Conservation (phyloP, 1,140 invertebrate species). For the Tyrophagus putrescentiae region DNA sequence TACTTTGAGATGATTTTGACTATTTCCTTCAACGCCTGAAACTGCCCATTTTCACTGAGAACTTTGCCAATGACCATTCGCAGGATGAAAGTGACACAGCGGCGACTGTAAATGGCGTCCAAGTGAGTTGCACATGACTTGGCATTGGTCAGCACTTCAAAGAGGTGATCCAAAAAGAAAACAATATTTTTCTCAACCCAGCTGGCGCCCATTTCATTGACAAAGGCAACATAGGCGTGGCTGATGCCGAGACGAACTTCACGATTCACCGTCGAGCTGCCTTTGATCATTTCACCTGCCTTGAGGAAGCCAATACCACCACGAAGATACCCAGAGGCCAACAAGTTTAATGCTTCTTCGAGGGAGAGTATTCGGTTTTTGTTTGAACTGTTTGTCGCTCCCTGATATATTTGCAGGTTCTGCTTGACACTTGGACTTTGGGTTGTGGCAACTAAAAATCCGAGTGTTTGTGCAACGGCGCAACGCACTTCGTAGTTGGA, state of each 20-base stretch:
- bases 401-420: conserved; percentile 6
- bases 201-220: conserved; percentile 72
- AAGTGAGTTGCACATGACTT: conserved; percentile 86
- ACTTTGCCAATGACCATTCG: conserved; percentile 76
- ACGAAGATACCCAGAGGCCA: conserved; percentile 85
- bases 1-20: conserved; percentile 46
- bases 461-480: conserved; percentile 75
- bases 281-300: conserved; percentile 89
- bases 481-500: conserved; percentile 88
- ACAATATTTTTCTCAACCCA: conserved; percentile 89
- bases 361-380: conserved; percentile 47
- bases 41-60: conserved; percentile 89
- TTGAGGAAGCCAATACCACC: conserved; percentile 90
- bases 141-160: conserved; percentile 74
- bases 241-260: conserved; percentile 91
- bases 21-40: conserved; percentile 79
- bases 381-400: conserved; percentile 28
- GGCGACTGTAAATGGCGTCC: conserved; percentile 90
- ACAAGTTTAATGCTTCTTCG: conserved; percentile 75
- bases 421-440: conserved; percentile 36
- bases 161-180: conserved; percentile 64
- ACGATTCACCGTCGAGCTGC: conserved; percentile 70
- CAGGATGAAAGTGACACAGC: conserved; percentile 91
- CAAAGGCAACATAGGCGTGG: conserved; percentile 80
- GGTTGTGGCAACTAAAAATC: conserved; percentile 58